phyloP scores from a whole-genome alignment of 2,797 vertebrate genomes.

The Pseudomugil tenellus region DNA sequence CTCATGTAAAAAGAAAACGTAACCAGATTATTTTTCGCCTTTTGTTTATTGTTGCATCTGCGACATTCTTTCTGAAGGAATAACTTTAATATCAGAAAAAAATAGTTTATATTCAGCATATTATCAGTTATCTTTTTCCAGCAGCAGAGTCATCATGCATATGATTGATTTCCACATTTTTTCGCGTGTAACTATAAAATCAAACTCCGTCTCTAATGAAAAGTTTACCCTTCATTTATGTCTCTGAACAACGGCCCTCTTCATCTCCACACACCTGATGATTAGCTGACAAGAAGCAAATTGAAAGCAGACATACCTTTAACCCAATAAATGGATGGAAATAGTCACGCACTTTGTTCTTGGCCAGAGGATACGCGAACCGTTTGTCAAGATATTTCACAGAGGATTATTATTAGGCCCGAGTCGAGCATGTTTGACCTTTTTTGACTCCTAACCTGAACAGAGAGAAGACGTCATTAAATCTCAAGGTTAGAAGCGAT shows the following conservation, averaged over 20 bases:
- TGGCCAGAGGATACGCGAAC: slow-evolving; percentile 22
- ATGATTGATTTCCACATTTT: not conserved
- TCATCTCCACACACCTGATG: not conserved
- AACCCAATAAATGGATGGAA: slow-evolving; percentile 17
- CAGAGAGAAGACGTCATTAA: slow-evolving; percentile 40
- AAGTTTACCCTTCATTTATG: not conserved
- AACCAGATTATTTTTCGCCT: too few species aligned
- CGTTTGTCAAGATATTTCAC: slow-evolving; percentile 36
- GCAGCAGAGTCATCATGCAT: not conserved
- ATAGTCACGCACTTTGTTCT: slow-evolving; percentile 17
- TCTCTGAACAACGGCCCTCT: not conserved
- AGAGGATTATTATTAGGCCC: slow-evolving; percentile 39
- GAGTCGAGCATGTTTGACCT: slow-evolving; percentile 41
- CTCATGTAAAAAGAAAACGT: too few species aligned
- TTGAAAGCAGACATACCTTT: not conserved
- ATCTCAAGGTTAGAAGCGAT: slow-evolving; percentile 52
- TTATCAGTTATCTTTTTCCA: not conserved
- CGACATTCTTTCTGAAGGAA: not conserved
- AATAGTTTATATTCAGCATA: too few species aligned
- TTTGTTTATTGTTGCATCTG: too few species aligned
- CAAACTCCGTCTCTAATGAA: not conserved
- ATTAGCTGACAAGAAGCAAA: not conserved
- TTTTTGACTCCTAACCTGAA: slow-evolving; percentile 39
- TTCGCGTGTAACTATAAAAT: not conserved
- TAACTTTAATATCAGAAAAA: not conserved